phyloP scores from a whole-genome alignment of 2,113 vertebrate genomes.

The Mobula hypostoma region DNA sequence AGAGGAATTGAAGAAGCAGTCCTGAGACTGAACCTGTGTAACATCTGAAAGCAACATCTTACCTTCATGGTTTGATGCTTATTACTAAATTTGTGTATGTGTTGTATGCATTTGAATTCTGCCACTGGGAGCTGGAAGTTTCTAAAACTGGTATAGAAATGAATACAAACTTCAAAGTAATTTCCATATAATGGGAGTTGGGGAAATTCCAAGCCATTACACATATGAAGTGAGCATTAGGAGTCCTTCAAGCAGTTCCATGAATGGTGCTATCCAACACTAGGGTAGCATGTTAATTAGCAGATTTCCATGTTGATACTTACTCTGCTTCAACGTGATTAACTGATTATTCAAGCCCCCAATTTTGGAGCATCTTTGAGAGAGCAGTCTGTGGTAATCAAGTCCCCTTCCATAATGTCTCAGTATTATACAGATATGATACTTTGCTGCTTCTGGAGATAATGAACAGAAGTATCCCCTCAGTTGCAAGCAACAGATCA shows the following conservation, averaged over 20 bases:
- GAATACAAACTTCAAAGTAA: neutral
- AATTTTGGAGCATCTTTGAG: neutral
- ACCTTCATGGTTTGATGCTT: neutral
- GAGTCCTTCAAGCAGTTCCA: neutral
- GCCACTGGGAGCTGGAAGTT: neutral
- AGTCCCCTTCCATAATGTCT: too few relatives aligned
- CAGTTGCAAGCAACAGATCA: neutral
- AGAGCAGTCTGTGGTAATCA: neutral
- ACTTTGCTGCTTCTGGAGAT: too few relatives aligned
- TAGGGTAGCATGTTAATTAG: neutral
- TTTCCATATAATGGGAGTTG: neutral
- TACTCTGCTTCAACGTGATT: neutral
- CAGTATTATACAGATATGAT: too few relatives aligned
- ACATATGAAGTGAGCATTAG: too few relatives aligned
- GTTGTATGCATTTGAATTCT: neutral
- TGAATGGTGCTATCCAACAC: neutral
- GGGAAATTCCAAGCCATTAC: neutral
- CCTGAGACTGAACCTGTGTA: neutral
- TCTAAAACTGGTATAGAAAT: neutral
- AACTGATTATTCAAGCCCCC: neutral
- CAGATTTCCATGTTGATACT: neutral
- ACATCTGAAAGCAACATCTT: neutral
- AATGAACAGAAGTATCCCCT: neutral
- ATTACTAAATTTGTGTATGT: neutral
- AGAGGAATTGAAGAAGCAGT: neutral